These are phyloP conservation scores for Pseudomyrmex sp. DNA, from an alignment of 1,140 invertebrate species.

Conservation along the genomic window DNA sequence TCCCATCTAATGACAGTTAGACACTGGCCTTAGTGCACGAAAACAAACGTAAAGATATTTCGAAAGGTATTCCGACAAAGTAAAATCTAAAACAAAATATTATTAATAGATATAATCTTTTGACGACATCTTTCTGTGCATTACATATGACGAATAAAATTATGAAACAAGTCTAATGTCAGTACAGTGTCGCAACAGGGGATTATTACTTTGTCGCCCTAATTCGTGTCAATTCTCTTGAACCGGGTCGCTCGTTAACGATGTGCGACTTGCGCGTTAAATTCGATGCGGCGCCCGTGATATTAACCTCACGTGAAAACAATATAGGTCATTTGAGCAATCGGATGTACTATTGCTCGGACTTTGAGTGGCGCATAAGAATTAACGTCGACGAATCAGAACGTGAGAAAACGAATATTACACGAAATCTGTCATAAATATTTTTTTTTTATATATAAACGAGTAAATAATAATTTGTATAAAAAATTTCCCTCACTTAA, in stretches of 20 bases:
- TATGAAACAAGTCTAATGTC: conserved; percentile 15
- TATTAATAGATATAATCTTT: too few species aligned
- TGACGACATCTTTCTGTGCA: too few species aligned
- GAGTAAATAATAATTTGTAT: neutral
- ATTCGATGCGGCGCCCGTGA: conserved; percentile 63
- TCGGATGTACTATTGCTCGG: conserved; percentile 20
- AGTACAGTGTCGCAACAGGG: conserved; percentile 15
- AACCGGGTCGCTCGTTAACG: conserved; percentile 67
- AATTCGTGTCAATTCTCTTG: conserved; percentile 75
- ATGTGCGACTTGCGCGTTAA: conserved; percentile 57
- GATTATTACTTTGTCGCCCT: conserved; percentile 56
- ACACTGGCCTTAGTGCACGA: too few species aligned
- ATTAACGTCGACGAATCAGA: conserved; percentile 42
- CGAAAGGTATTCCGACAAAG: neutral
- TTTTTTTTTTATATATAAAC: too few species aligned
- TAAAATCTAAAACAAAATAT: neutral
- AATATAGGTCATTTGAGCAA: conserved; percentile 60
- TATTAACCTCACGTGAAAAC: conserved; percentile 69
- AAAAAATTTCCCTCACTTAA: too few species aligned
- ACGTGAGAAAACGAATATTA: conserved; percentile 33
- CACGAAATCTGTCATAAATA: conserved; percentile 42
- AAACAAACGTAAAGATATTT: neutral
- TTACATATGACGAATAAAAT: neutral
- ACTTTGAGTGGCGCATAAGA: conserved; percentile 43
- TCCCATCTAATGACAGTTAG: conserved; percentile 2